Conservation (phyloP, 2,888 invertebrate genomes). For the Parapristionchus giblindavisi region DNA sequence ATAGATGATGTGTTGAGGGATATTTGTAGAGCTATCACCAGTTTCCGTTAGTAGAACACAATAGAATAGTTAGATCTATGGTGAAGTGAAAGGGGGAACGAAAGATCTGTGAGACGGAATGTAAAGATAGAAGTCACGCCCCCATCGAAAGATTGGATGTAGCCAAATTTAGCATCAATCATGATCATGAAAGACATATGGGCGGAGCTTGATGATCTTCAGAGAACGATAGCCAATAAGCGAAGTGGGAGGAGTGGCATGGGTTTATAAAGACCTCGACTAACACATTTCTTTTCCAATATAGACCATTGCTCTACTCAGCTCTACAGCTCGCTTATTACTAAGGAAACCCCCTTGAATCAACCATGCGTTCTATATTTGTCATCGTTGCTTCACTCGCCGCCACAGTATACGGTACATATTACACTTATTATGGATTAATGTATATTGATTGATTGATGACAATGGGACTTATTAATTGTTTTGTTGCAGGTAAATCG, state of each 20-base stretch:
- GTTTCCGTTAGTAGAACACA: neutral
- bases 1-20: no score
- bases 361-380: slow-evolving; percentile 1
- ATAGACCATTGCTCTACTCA: slow-evolving; percentile 14
- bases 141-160: neutral
- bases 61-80: no score
- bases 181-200: neutral
- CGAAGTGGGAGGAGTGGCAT: slow-evolving; percentile 9
- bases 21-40: neutral
- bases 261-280: neutral
- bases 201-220: slow-evolving; percentile 33
- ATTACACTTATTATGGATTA: neutral
- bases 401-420: slow-evolving; percentile 7
- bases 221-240: slow-evolving; percentile 8
- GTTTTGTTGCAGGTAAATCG: neutral
- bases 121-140: neutral
- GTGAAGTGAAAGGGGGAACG: neutral
- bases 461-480: neutral
- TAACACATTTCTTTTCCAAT: slow-evolving; percentile 18
- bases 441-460: neutral
- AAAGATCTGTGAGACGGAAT: neutral
- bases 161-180: slow-evolving; percentile 34
- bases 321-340: slow-evolving; percentile 9
- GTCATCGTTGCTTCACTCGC: slow-evolving; percentile 33
- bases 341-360: neutral